Evolutionary conservation across 2,888 invertebrate genomes (phyloP).

Genomic region (Diaperis boleti): DNA sequence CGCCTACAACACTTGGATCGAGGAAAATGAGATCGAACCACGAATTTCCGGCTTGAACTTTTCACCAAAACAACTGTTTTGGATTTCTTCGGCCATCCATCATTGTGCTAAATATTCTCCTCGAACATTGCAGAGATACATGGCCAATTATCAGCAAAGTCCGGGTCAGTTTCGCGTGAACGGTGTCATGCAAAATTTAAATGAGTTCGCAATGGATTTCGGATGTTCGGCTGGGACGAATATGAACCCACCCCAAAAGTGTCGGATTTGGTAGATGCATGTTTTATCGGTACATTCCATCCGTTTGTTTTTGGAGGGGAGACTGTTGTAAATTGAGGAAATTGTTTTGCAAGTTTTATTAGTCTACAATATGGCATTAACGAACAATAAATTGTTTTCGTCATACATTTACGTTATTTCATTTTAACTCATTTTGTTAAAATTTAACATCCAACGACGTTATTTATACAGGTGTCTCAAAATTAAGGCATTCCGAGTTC

Average conservation of each 20-base stretch:
- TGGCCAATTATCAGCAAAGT: conserved; percentile 79
- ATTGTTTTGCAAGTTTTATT: conserved; percentile 6
- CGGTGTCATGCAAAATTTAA: conserved; percentile 72
- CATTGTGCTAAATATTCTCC: conserved; percentile 84
- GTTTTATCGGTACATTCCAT: conserved; percentile 10
- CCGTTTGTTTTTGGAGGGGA: conserved; percentile 1
- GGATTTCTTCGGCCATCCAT: conserved; percentile 85
- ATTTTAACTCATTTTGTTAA: no score
- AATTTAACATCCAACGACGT: no score
- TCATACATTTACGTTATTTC: no score
- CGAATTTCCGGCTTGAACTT: conserved; percentile 78
- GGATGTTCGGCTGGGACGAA: conserved; percentile 69
- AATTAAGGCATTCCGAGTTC: no score
- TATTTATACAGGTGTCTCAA: no score
- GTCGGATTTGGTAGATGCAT: conserved; percentile 70
- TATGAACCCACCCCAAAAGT: conserved; percentile 74
- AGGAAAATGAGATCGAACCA: conserved; percentile 70
- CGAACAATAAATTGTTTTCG: no score
- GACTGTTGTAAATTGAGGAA: conserved; percentile 17
- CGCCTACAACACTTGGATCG: conserved; percentile 81
- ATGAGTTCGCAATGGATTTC: conserved; percentile 73
- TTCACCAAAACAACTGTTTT: conserved; percentile 79
- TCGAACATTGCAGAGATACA: conserved; percentile 73
- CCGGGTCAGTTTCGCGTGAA: conserved; percentile 72
- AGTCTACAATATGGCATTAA: no score